Conservation (phyloP, 2,888 invertebrate species). For the Aporophyla lueneburgensis region DNA sequence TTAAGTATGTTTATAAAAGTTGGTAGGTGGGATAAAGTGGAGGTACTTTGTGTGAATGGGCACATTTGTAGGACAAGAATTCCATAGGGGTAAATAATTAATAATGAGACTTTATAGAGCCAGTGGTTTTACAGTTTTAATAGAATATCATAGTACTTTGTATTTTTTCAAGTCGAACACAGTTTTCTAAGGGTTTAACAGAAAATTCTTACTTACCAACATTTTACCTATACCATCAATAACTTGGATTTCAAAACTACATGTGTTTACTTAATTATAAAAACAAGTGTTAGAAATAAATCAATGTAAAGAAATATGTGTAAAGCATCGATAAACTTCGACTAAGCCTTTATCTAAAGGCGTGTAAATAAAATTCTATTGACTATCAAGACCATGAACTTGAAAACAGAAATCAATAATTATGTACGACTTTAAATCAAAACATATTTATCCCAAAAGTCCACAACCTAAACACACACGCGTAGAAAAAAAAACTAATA, state of each 20-base stretch:
- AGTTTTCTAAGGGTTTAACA: neutral
- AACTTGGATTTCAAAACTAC: neutral
- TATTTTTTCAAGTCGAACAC: neutral
- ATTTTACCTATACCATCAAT: too few species aligned
- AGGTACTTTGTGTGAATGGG: slow-evolving; percentile 38
- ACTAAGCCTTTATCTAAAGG: neutral
- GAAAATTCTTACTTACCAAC: neutral
- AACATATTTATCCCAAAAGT: neutral
- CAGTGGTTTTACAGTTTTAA: neutral
- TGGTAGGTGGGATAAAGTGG: slow-evolving; percentile 31
- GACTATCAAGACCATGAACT: neutral
- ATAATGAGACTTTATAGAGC: slow-evolving; percentile 20
- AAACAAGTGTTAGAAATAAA: neutral
- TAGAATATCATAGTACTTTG: slow-evolving; percentile 4
- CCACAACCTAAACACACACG: neutral
- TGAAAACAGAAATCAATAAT: neutral
- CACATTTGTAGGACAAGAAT: slow-evolving; percentile 42
- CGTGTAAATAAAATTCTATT: neutral
- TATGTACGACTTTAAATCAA: neutral
- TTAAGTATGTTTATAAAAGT: slow-evolving; percentile 57
- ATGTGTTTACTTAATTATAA: neutral
- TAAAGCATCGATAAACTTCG: neutral
- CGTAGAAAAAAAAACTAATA: neutral
- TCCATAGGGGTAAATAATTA: slow-evolving; percentile 41
- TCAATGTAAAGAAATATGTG: neutral